Percentiles rank a stretch among this genome's conserved stretches.
Evolutionary conservation across 23 tunicate genomes (phyloP).

Genomic region (Trididemnum miniatum): DNA sequence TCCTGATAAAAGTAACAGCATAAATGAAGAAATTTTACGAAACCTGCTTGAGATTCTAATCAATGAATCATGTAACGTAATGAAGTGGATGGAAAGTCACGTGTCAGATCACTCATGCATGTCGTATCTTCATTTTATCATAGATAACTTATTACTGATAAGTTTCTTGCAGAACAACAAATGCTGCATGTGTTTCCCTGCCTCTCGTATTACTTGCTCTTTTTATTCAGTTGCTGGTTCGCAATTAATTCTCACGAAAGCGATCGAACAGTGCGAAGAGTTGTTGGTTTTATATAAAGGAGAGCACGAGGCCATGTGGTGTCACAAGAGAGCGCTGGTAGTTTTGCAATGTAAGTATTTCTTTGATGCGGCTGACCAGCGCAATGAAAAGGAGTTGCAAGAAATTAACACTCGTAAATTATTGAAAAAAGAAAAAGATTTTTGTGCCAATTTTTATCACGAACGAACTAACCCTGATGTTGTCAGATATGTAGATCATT

Average conservation of each 20-base stretch:
- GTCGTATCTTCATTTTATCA: constrained; percentile 18
- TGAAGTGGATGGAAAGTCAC: constrained; percentile 19
- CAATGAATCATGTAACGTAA: neutral
- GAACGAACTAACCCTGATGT: neutral
- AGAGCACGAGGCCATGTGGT: constrained; percentile 34
- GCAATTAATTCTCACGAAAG: neutral
- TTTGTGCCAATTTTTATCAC: neutral
- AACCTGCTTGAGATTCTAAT: neutral
- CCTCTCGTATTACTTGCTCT: too few species aligned
- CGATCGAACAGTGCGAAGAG: neutral
- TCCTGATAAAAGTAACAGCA: neutral
- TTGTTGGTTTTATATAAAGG: constrained; percentile 2
- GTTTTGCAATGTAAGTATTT: neutral
- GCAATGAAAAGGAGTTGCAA: neutral
- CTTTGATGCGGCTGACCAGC: neutral
- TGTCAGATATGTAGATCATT: neutral
- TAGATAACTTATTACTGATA: neutral
- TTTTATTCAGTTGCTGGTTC: too few species aligned
- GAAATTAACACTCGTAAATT: neutral
- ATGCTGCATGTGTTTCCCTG: neutral
- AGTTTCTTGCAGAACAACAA: neutral
- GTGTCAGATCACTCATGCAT: constrained; percentile 38
- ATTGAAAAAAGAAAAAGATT: neutral
- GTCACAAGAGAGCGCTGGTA: constrained; percentile 5
- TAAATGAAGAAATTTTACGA: neutral